Conservation (phyloP, 2,888 invertebrate genomes). For the Conops quadrifasciatus region DNA sequence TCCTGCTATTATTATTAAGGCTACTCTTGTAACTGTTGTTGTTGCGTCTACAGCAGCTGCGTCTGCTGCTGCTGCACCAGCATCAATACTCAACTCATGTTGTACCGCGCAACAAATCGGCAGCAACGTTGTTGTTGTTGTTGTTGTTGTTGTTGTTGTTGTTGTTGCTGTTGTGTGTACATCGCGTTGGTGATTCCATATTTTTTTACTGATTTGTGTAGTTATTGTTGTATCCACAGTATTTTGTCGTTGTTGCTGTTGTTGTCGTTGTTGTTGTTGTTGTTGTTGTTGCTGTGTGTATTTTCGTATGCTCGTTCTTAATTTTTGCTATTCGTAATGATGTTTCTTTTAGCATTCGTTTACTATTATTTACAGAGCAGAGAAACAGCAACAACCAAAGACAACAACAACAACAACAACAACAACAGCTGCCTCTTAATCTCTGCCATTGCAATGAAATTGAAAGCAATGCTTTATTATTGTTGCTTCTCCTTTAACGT, state of each 20-base stretch:
- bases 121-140: background rate
- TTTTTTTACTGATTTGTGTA: background rate
- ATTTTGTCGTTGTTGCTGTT: background rate
- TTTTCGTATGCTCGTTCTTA: too few species aligned
- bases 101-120: too few species aligned
- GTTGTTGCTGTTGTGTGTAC: slow-evolving; percentile 8
- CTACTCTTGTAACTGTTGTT: too few species aligned
- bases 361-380: background rate
- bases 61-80: too few species aligned
- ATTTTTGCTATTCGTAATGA: background rate
- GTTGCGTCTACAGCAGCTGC: too few species aligned
- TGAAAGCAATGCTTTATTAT: slow-evolving; percentile 23
- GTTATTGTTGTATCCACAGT: background rate
- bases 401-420: slow-evolving; percentile 11
- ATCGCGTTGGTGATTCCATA: slow-evolving; percentile 14
- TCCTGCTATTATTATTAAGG: too few species aligned
- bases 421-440: background rate
- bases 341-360: background rate
- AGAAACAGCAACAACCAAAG: background rate
- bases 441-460: slow-evolving; percentile 27
- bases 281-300: background rate
- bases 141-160: slow-evolving; percentile 29
- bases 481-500: too few species aligned
- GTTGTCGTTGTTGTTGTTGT: background rate
- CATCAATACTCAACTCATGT: too few species aligned